Conservation (phyloP, 2,797 vertebrate species). For the Glyptemys insculpta region DNA sequence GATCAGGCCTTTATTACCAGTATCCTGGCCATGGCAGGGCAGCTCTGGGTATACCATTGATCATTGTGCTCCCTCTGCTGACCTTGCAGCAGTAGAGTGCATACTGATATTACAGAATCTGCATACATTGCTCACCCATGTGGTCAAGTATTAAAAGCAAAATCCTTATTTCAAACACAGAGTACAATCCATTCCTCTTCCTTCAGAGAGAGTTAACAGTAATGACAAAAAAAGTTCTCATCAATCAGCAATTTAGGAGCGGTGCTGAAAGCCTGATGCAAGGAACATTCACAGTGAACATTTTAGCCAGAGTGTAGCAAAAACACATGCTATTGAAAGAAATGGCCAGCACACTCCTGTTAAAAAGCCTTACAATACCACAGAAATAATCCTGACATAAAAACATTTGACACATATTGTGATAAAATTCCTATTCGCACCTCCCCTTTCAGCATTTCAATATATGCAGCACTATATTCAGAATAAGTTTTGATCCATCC, state of each 20-base stretch:
- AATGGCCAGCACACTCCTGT: background rate
- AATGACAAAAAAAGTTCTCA: background rate
- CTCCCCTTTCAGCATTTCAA: background rate
- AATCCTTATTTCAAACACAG: accelerated
- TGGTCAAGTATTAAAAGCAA: background rate
- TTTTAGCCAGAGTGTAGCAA: conserved; percentile 32
- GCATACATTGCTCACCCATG: background rate
- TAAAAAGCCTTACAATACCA: background rate
- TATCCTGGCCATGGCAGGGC: background rate
- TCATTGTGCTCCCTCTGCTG: background rate
- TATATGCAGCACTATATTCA: accelerated
- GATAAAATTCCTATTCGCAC: background rate
- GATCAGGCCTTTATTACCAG: accelerated
- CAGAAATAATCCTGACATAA: background rate
- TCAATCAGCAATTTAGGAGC: accelerated
- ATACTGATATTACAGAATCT: background rate
- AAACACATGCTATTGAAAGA: background rate
- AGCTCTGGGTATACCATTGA: background rate
- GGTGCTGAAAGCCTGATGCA: background rate
- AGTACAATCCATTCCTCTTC: background rate
- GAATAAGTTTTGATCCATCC: background rate
- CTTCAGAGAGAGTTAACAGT: background rate
- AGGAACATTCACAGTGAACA: background rate
- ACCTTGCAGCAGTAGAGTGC: background rate
- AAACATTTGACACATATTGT: background rate